Base-by-base conservation (phyloP, 2,888 invertebrate species). In the Drosophila nigricruria region DNA sequence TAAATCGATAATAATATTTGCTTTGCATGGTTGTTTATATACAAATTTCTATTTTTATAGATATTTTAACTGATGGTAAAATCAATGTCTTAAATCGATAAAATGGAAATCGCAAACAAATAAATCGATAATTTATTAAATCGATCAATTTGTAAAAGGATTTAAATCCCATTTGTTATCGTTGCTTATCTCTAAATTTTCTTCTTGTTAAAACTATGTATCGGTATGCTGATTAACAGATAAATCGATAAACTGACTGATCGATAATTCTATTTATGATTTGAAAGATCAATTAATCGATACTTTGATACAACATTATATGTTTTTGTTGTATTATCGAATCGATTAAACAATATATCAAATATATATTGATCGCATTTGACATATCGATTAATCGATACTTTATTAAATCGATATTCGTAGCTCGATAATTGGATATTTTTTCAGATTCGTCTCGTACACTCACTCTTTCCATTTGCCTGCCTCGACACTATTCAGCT, bases 401-500 rank as follows among this genome's bases (percentile, higher is more conserved):
- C 1, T 1, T 27, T 25, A 1, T 1, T 0, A 14, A n/a, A 25
- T 61, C 25, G 34, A 60, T 36, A n/a, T 50, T 8, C 5, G 25
- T n/a, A 23, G 23, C 9, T 50, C 32, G 57, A 34, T 36, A 9
- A 16, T 12, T 43, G 25, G 42, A 4, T 43, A 20, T 8, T 20
- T 27, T 27, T 36, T 36, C 25, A 57, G 32, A 32, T 40, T 30
- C 12, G 40, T 42, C 20, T 50, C 27, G 6, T 12, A 20, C 16
- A 53, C 54, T 25, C 49, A 40, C 50, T 12, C 12, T 20, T 18
- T 45, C n/a, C 52, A 65, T 65, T 50, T 65, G 67, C 66, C 67
- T 40, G 50, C 52, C 30, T 68, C 53, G 3, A 61, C 61, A 61
- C 30, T 12, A 30, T 32, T 64, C 67, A 54, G 25, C 5, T 66